Evolutionary conservation across 2,113 vertebrate species (phyloP).

Genomic region (Megalops atlanticus): DNA sequence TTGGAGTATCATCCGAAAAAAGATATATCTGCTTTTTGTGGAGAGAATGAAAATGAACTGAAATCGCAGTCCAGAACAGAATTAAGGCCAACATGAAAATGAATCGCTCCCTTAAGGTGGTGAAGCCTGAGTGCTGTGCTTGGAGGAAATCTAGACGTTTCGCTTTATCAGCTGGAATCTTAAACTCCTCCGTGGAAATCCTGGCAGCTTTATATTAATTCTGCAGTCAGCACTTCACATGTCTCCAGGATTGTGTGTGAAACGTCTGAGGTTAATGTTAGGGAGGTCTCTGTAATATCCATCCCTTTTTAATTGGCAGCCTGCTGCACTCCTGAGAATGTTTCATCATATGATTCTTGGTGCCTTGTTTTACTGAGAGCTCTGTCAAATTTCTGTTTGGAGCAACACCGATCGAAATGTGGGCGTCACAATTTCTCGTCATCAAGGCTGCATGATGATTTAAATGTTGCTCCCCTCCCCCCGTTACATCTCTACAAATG

Average conservation of each 20-base stretch:
- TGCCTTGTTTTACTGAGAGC: background rate
- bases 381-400: background rate
- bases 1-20: background rate
- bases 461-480: too few relatives aligned
- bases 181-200: background rate
- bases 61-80: background rate
- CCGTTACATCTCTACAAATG: too few relatives aligned
- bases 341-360: too few relatives aligned
- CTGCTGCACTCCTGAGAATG: background rate
- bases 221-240: background rate
- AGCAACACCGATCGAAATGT: background rate
- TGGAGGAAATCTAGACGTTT: background rate
- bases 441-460: too few relatives aligned
- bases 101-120: background rate
- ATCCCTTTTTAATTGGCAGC: background rate
- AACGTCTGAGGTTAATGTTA: background rate
- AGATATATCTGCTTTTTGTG: background rate
- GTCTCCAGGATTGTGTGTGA: background rate
- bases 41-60: background rate
- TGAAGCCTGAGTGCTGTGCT: background rate
- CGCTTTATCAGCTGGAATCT: background rate
- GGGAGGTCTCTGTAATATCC: background rate
- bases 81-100: background rate
- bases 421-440: background rate
- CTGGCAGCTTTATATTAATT: background rate